Percentiles rank a stretch among this genome's conserved stretches.
phyloP scores from a whole-genome alignment of 2,797 vertebrate genomes.

The Hirundo rustica region DNA sequence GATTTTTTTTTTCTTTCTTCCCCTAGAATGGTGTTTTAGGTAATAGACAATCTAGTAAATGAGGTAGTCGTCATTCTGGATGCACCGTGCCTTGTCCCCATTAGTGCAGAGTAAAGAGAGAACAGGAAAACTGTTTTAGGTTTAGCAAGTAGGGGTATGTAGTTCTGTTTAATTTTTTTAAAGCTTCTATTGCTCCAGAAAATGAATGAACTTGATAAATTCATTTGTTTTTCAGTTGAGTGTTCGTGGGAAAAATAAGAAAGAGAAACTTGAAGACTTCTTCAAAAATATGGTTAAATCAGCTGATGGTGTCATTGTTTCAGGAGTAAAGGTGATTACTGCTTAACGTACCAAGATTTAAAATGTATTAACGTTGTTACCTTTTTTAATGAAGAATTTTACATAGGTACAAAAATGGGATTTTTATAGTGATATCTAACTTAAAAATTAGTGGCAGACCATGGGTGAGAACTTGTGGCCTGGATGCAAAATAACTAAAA shows the following conservation, averaged over 20 bases:
- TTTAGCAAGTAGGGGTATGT: neutral
- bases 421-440: neutral
- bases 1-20: too few relatives aligned
- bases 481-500: neutral
- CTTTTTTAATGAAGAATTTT: neutral
- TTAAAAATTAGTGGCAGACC: neutral
- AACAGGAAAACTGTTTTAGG: neutral
- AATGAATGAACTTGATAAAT: neutral
- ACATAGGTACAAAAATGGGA: neutral
- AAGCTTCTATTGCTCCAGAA: conserved; percentile 48
- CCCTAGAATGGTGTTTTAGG: neutral
- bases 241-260: conserved; percentile 98
- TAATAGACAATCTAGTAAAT: neutral
- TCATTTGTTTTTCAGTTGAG: conserved; percentile 84
- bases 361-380: neutral
- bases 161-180: neutral
- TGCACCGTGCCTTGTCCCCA: neutral
- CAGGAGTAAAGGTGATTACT: conserved; percentile 90
- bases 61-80: neutral
- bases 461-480: neutral
- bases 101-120: neutral
- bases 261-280: conserved; percentile 98
- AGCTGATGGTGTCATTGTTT: conserved; percentile 95
- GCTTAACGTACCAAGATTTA: neutral
- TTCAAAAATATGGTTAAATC: conserved; percentile 99